Evolutionary conservation across 2,113 vertebrate species (phyloP).

Genomic region (Pseudois nayaur): DNA sequence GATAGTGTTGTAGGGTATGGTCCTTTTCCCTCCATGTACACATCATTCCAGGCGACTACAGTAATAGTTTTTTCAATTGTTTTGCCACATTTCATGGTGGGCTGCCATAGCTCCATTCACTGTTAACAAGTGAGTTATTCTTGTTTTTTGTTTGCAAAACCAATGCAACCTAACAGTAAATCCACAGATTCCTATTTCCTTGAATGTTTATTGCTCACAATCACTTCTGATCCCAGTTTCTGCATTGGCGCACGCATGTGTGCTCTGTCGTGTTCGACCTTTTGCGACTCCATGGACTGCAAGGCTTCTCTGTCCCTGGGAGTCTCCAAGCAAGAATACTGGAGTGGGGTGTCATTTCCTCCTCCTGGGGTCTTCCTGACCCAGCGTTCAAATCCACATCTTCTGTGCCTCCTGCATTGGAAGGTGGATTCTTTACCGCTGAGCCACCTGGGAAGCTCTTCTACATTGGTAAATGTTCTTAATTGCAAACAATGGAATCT

Average conservation of each 20-base stretch:
- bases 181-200: background rate
- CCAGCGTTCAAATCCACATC: background rate
- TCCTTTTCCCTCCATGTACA: background rate
- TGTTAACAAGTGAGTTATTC: background rate
- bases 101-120: background rate
- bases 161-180: background rate
- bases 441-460: background rate
- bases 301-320: background rate
- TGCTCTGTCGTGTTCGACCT: fast-evolving
- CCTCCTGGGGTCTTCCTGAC: background rate
- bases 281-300: background rate
- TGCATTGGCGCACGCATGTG: background rate
- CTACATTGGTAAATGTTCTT: background rate
- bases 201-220: background rate
- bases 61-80: background rate
- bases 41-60: background rate
- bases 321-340: background rate
- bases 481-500: background rate
- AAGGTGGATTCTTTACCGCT: background rate
- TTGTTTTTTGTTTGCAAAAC: background rate
- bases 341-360: background rate
- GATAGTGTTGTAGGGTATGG: background rate
- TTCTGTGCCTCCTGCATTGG: background rate
- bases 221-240: background rate
- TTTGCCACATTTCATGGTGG: background rate